phyloP scores from a whole-genome alignment of 2,113 vertebrate species.

The Gasterosteus nipponicus region DNA sequence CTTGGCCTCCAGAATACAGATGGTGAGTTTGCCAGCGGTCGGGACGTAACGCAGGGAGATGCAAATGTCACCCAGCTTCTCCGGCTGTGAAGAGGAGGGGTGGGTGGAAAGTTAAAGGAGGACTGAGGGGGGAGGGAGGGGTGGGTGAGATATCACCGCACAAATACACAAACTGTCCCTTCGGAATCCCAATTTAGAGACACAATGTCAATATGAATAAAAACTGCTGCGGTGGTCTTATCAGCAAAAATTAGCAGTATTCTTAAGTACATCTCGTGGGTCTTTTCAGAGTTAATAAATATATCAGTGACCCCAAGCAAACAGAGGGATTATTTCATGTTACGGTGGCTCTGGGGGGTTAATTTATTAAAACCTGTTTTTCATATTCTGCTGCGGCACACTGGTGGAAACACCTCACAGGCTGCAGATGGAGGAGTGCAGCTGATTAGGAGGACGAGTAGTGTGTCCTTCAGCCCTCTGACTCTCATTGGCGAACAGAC shows the following conservation, averaged over 20 bases:
- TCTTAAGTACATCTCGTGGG: constrained; percentile 6
- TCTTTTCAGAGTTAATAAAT: constrained; percentile 15
- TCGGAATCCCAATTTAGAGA: constrained; percentile 1
- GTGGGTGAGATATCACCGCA: not conserved
- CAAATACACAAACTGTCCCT: not conserved
- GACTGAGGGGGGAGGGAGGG: constrained; percentile 1
- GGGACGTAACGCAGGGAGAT: constrained; percentile 97
- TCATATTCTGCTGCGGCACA: constrained; percentile 6
- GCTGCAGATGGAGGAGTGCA: not conserved
- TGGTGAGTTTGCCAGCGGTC: constrained; percentile 96
- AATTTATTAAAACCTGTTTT: constrained; percentile 30
- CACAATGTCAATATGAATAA: not conserved
- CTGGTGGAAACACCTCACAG: constrained; percentile 2
- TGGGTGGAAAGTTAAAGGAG: not conserved
- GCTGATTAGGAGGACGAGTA: not conserved
- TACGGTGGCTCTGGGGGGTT: constrained; percentile 16
- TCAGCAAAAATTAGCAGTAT: not conserved
- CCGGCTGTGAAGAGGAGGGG: constrained; percentile 82
- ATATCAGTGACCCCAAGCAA: not conserved
- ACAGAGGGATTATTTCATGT: constrained; percentile 9
- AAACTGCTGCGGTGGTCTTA: not conserved
- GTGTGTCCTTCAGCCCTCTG: constrained; percentile 1
- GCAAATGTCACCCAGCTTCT: constrained; percentile 98
- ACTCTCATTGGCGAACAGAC: constrained; percentile 3
- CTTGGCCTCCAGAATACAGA: constrained; percentile 98